Evolutionary conservation across 53 echinoderm and acorn worm genomes (phyloP), one percentile per base, ranked within the genome.

Genomic region (Paracentrotus lividus): DNA sequence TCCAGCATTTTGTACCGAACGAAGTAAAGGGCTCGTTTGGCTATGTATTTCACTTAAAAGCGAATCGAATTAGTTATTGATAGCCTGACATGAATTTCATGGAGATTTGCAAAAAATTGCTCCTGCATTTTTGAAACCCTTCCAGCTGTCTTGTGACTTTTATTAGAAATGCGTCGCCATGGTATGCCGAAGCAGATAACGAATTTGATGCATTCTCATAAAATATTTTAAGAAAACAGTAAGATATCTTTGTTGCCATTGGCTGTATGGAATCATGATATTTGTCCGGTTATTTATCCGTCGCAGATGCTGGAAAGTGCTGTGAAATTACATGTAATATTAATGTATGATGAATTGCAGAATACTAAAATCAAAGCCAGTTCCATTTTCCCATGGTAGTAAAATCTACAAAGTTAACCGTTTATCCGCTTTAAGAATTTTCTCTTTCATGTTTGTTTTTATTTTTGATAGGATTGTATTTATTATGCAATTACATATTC

Each of bases 11-110:
- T 49, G 24, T 43, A 23, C 3, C 12, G 81, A 47, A 47, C 45
- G 81, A 47, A n/a, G n/a, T n/a, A n/a, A n/a, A n/a, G 8, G 81
- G 27, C 5, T 81, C 13, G 81, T 14, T 47, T 47, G 47, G 47
- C 47, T 81, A n/a, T 47, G 47, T 33, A 8, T 44, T 81, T 47
- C 47, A 81, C 81, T 81, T 81, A 47, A 81, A 47, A 81, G 81
- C 27, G 47, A 81, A 81, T 47, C 47, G 81, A 26, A 81, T 47
- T 81, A 81, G 81, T 81, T 47, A 81, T 81, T 81, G 49, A 81
- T 47, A 45, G 47, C 26, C 47, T 47, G 47, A 81, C 81, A 81
- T 47, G 81, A 81, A 81, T 81, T 81, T n/a, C 81, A n/a, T 47
- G 81, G n/a, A 47, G 45, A 44, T 81, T 26, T 81, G 81, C n/a